Conservation (phyloP, 92 coral and sea anemone species). For the Chrysogorgia sp. region DNA sequence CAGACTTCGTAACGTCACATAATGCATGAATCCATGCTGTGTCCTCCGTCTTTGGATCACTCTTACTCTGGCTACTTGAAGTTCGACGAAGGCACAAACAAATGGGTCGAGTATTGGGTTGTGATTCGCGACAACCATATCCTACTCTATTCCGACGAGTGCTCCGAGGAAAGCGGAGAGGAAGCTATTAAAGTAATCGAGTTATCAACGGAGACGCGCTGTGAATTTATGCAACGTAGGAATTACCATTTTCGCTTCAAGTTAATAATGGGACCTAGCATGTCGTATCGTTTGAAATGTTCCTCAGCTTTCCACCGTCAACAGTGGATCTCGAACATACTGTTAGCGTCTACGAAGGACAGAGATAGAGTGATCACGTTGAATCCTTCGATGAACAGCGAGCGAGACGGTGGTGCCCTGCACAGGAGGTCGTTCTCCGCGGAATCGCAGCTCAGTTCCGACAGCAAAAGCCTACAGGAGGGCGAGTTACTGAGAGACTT, state of each 20-base stretch:
- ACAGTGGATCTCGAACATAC: slow-evolving; percentile 39
- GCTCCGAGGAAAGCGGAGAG: slow-evolving; percentile 41
- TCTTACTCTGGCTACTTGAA: slow-evolving; percentile 31
- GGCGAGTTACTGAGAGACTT: background rate
- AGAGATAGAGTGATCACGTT: slow-evolving; percentile 23
- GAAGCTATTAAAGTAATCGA: slow-evolving; percentile 29
- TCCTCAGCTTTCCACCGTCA: slow-evolving; percentile 44
- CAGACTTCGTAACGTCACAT: background rate
- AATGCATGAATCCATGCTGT: slow-evolving; percentile 8
- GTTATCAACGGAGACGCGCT: slow-evolving; percentile 27
- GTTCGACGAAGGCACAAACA: slow-evolving; percentile 39
- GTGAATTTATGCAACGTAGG: slow-evolving; percentile 27
- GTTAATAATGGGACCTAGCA: slow-evolving; percentile 12
- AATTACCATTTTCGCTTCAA: slow-evolving; percentile 41
- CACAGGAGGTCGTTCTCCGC: slow-evolving; percentile 19
- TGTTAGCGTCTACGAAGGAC: slow-evolving; percentile 29
- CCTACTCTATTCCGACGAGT: slow-evolving; percentile 26
- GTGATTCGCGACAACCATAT: slow-evolving; percentile 13
- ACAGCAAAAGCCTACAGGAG: slow-evolving; percentile 20
- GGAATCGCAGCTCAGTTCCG: slow-evolving; percentile 43
- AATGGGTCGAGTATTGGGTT: slow-evolving; percentile 46
- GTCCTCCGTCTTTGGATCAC: background rate
- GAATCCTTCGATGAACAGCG: background rate
- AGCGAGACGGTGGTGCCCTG: slow-evolving; percentile 5
- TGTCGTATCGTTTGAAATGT: slow-evolving; percentile 15